Percentiles rank a stretch among this genome's conserved stretches.
phyloP scores from a whole-genome alignment of 2,797 vertebrate species.

The Loriculus beryllinus region DNA sequence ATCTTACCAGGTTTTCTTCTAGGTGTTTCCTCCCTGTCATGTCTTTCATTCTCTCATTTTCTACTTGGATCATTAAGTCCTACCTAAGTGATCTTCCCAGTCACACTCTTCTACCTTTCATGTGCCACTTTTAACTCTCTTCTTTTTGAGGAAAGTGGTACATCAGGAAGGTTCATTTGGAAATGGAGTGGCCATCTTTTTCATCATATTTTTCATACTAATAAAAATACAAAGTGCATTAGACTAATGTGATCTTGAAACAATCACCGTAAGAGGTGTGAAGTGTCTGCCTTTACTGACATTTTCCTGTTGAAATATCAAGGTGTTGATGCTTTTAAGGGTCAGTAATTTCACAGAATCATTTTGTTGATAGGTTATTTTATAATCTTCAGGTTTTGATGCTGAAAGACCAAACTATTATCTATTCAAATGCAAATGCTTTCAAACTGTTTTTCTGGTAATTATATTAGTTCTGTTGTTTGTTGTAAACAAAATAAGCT shows the following conservation, averaged over 20 bases:
- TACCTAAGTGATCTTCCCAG: neutral
- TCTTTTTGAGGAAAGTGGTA: neutral
- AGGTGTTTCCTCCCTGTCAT: neutral
- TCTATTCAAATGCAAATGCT: neutral
- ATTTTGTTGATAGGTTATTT: neutral
- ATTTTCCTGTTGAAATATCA: neutral
- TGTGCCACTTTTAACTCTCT: neutral
- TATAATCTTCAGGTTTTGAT: neutral
- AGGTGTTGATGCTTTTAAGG: neutral
- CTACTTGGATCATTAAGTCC: neutral
- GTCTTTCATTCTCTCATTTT: neutral
- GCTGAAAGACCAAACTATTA: neutral
- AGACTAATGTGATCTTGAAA: neutral
- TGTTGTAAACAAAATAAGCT: neutral
- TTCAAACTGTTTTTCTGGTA: neutral
- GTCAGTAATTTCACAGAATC: neutral
- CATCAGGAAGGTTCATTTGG: neutral
- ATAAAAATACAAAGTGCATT: neutral
- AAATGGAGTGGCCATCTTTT: constrained; percentile 5
- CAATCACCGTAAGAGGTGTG: neutral
- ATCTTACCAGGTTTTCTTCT: neutral
- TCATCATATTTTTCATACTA: constrained; percentile 1
- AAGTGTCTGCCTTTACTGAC: neutral
- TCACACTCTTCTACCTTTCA: neutral
- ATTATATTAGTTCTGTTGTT: neutral